Conservation (phyloP, 2,797 vertebrate species). For the Hydrolagus colliei region DNA sequence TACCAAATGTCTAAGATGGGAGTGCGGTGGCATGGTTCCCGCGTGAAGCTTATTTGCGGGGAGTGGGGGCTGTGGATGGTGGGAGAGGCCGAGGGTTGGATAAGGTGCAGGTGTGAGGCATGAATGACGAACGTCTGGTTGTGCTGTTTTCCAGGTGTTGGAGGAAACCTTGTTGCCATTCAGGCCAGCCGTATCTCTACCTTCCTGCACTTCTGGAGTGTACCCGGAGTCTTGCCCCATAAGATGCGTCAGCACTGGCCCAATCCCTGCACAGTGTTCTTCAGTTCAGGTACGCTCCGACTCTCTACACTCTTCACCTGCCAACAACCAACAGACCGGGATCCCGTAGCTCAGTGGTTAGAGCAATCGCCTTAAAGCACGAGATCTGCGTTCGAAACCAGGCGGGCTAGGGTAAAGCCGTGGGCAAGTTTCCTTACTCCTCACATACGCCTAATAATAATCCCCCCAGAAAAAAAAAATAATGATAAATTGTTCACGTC, state of each 20-base stretch:
- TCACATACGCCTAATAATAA: too few species aligned
- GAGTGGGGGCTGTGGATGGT: neutral
- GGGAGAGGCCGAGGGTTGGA: neutral
- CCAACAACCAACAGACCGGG: neutral
- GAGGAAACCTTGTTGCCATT: conserved; percentile 89
- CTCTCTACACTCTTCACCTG: neutral
- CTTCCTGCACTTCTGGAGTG: conserved; percentile 82
- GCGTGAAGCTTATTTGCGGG: neutral
- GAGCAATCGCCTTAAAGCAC: too few species aligned
- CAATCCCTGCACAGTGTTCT: conserved; percentile 76
- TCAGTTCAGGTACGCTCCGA: conserved; percentile 67
- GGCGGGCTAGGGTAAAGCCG: too few species aligned
- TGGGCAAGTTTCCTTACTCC: too few species aligned
- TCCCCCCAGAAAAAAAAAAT: too few species aligned
- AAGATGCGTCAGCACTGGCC: conserved; percentile 86
- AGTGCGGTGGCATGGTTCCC: neutral
- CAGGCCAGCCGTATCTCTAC: conserved; percentile 93
- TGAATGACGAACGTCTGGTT: too few species aligned
- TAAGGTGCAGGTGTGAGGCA: too few species aligned
- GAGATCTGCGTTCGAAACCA: too few species aligned
- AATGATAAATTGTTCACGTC: too few species aligned
- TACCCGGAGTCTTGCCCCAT: conserved; percentile 80
- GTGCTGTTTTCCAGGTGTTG: conserved; percentile 64
- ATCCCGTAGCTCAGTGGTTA: too few species aligned
- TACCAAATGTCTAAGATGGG: neutral